Percentiles rank a stretch among this genome's conserved stretches.
These are phyloP conservation scores for Drosophila seguyi DNA, from an alignment of 1,140 invertebrate species.

Conservation along the genomic window DNA sequence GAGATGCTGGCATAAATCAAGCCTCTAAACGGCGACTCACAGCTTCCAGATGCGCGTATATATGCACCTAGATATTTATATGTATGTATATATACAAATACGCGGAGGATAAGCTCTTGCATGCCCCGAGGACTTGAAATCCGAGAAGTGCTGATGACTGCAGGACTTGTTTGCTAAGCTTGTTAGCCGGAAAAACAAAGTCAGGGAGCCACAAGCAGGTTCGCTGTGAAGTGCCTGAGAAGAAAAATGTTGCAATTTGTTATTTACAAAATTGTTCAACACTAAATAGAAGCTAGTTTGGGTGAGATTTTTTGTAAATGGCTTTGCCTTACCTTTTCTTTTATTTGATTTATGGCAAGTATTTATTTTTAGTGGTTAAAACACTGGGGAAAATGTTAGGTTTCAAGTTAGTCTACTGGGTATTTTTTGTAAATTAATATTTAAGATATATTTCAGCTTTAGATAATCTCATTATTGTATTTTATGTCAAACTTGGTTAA, in stretches of 20 bases:
- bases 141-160: slow-evolving; percentile 43
- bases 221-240: slow-evolving; percentile 16
- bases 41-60: slow-evolving; percentile 16
- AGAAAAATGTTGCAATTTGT: slow-evolving; percentile 39
- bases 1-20: slow-evolving; percentile 71
- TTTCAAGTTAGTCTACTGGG: neutral
- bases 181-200: slow-evolving; percentile 36
- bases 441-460: neutral
- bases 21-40: slow-evolving; percentile 37
- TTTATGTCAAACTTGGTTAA: neutral
- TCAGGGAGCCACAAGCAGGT: neutral
- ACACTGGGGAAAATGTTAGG: neutral
- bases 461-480: neutral
- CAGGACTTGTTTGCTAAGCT: slow-evolving; percentile 41
- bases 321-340: neutral
- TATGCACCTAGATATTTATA: neutral
- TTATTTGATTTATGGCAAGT: neutral
- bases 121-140: slow-evolving; percentile 37
- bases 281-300: slow-evolving; percentile 9
- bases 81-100: slow-evolving; percentile 2
- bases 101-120: slow-evolving; percentile 22
- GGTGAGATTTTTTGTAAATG: neutral
- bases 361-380: neutral
- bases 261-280: slow-evolving; percentile 24
- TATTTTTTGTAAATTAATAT: too few species aligned